Evolutionary conservation across 2,797 vertebrate species (phyloP).

Genomic region (Sardinella longiceps): DNA sequence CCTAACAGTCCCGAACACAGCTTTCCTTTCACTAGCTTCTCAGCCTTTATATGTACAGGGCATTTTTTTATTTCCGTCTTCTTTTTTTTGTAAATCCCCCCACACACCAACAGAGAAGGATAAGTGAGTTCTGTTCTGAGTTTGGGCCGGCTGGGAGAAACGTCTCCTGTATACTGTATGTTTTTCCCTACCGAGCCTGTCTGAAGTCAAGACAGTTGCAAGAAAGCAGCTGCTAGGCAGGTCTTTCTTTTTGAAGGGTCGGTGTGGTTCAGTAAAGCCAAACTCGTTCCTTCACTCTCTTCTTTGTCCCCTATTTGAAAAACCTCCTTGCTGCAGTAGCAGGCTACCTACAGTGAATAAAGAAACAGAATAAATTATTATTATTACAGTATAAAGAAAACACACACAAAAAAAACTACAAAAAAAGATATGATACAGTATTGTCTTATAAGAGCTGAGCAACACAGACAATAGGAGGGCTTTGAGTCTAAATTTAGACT

Average conservation of each 20-base stretch:
- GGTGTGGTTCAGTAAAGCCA: neutral
- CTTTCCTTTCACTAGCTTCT: conserved; percentile 6
- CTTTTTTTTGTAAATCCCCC: neutral
- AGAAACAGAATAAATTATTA: neutral
- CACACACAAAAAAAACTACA: no score
- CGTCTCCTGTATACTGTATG: neutral
- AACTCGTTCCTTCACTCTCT: neutral
- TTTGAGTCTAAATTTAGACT: conserved; percentile 11
- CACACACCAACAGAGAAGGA: neutral
- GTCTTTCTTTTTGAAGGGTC: neutral
- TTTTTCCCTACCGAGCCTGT: neutral
- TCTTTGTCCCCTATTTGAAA: neutral
- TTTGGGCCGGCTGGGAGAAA: neutral
- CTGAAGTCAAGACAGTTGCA: neutral
- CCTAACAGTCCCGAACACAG: conserved; percentile 15
- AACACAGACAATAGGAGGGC: neutral
- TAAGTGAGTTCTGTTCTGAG: neutral
- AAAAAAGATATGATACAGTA: neutral
- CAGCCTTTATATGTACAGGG: neutral
- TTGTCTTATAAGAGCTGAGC: neutral
- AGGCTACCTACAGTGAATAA: neutral
- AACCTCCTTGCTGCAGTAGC: neutral
- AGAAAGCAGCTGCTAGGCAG: neutral
- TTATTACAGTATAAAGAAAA: no score
- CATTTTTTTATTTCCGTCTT: no score